Base-by-base conservation (phyloP, 1,140 invertebrate species). In the Antheraea pernyi region DNA sequence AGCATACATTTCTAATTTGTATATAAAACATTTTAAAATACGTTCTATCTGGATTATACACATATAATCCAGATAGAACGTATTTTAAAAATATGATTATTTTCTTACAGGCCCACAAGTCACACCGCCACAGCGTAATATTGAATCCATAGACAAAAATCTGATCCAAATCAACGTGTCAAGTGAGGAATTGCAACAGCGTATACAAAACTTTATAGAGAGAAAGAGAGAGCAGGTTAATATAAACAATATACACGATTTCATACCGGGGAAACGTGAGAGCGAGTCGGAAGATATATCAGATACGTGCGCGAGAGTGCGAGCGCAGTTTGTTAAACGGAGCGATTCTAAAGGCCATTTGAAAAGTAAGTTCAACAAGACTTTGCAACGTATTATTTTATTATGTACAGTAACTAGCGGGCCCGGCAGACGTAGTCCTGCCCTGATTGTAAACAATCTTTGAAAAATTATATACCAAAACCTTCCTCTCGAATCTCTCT, bases 291-390 rank as follows among this genome's bases (percentile, higher is more conserved):
- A 83, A 67, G 89, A 90, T 74, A 93, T 53, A 53, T 16, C 93
- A 63, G 90, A 91, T 71, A 94, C 94, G 42, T 96, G 95, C 88
- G 95, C 95, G 10, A 91, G 95, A 85, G 93, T 95, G 62, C 94
- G 95, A 85, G 94, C 95, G 13, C 93, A 95, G 76, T 93, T 96
- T 71, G 88, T 95, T 42, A 91, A 72, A 70, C 92, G 94, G 65
- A 91, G 91, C 53, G 95, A 95, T 78, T 95, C 94, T 0, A 96
- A 96, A 86, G 95, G 95, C 79, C 95, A 96, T 85, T 92, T 96
- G 59, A 95, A 95, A 94, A 94, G 95, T 96, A 93, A 85, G 75
- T 73, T 53, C 46, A 13, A 6, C 9, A 13, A 53, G 7, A 53
- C 46, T 5, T 53, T 42, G 39, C 7, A 42, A 11, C 11, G 39